Conservation (phyloP, 2,797 vertebrate species). For the Pseudomugil gertrudae region DNA sequence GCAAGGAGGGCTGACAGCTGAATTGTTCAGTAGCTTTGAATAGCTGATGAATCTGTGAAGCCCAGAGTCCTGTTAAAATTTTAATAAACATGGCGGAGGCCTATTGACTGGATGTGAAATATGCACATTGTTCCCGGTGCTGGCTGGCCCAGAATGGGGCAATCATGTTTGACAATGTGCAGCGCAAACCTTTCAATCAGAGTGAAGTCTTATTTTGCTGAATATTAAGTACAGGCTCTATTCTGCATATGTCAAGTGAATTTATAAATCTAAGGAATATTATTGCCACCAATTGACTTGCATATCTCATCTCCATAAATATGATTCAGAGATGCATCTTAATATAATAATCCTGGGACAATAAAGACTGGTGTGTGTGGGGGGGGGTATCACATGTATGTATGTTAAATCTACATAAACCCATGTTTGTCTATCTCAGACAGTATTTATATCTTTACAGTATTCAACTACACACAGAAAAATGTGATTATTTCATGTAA, state of each 20-base stretch:
- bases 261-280: slow-evolving; percentile 80
- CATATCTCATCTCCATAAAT: slow-evolving; percentile 75
- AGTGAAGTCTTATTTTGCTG: slow-evolving; percentile 83
- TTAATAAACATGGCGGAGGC: slow-evolving; percentile 87
- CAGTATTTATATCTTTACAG: slow-evolving; percentile 25
- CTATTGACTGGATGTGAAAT: slow-evolving; percentile 86
- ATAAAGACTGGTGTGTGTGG: slow-evolving; percentile 2
- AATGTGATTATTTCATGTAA: slow-evolving; percentile 49
- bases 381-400: slow-evolving; percentile 6
- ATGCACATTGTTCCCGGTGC: slow-evolving; percentile 79
- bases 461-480: slow-evolving; percentile 8
- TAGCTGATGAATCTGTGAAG: slow-evolving; percentile 85
- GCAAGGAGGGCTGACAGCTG: slow-evolving; percentile 65
- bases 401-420: slow-evolving; percentile 20
- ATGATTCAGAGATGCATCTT: slow-evolving; percentile 66
- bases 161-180: slow-evolving; percentile 85
- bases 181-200: slow-evolving; percentile 82
- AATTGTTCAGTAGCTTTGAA: slow-evolving; percentile 83
- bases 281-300: slow-evolving; percentile 78
- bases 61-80: slow-evolving; percentile 85
- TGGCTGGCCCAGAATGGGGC: slow-evolving; percentile 79
- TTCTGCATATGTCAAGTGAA: slow-evolving; percentile 78
- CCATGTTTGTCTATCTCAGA: slow-evolving; percentile 29
- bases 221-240: slow-evolving; percentile 80
- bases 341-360: slow-evolving; percentile 49